Evolutionary conservation across 2,797 vertebrate species (phyloP).

Genomic region (Morelia viridis): DNA sequence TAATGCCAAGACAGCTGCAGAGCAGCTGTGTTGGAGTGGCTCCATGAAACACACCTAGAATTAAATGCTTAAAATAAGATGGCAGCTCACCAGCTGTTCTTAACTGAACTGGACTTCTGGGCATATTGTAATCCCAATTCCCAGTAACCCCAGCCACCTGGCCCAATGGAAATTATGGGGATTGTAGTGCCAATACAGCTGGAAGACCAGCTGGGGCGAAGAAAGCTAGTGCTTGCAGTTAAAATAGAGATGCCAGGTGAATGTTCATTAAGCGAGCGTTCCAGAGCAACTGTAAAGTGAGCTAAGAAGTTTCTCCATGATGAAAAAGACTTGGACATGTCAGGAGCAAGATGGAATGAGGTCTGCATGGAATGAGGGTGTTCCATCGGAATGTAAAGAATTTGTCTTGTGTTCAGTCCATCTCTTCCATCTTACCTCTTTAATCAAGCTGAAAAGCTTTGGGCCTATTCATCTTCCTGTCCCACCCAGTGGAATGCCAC

Average conservation of each 20-base stretch:
- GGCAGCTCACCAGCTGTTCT: not conserved
- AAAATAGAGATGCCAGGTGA: not conserved
- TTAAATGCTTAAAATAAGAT: not conserved
- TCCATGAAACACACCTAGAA: not conserved
- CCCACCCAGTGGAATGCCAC: not conserved
- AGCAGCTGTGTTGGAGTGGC: not conserved
- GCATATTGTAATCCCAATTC: not conserved
- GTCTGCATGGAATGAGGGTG: not conserved
- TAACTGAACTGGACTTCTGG: not conserved
- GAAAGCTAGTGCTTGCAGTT: not conserved
- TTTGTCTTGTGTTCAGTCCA: not conserved
- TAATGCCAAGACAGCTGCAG: not conserved
- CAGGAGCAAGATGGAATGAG: not conserved
- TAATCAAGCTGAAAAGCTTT: not conserved
- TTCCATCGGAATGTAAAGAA: not conserved
- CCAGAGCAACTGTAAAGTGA: not conserved
- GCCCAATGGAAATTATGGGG: not conserved
- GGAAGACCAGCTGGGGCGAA: not conserved
- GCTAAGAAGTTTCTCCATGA: not conserved
- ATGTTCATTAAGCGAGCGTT: not conserved
- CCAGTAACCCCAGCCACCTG: not conserved
- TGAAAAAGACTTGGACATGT: not conserved
- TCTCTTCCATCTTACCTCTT: not conserved
- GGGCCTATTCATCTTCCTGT: not conserved
- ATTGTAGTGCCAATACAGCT: not conserved